Percentiles rank a stretch among this genome's conserved stretches.
phyloP scores from a whole-genome alignment of 2,888 invertebrate genomes.

The Tipula confusa region DNA sequence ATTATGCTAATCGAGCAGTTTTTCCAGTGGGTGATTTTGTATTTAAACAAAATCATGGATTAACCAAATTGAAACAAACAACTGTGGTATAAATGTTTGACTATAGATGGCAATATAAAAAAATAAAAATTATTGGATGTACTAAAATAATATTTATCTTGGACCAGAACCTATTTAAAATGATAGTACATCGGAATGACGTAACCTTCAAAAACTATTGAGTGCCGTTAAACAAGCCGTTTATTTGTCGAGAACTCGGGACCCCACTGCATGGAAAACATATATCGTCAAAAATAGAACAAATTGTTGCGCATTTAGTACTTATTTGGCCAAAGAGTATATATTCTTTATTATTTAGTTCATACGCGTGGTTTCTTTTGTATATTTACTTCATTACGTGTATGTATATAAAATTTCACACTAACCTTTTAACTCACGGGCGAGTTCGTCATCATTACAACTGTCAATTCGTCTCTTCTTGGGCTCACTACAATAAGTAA shows the following conservation, averaged over 20 bases:
- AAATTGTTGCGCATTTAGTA: too few species aligned
- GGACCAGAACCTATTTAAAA: background rate
- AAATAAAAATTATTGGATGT: background rate
- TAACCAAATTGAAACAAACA: background rate
- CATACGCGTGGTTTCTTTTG: too few species aligned
- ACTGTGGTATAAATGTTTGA: background rate
- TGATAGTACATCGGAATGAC: background rate
- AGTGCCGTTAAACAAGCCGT: too few species aligned
- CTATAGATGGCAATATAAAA: background rate
- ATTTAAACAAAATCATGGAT: background rate
- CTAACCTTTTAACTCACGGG: constrained; percentile 56
- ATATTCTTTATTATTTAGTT: too few species aligned
- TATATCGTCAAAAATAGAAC: too few species aligned
- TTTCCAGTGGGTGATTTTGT: background rate
- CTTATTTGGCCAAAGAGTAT: too few species aligned
- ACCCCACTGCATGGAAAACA: too few species aligned
- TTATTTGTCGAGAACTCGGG: too few species aligned
- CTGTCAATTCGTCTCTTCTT: constrained; percentile 47
- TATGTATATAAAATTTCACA: constrained; percentile 34
- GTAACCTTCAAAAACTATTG: too few species aligned
- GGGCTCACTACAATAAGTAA: constrained; percentile 45
- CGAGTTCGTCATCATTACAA: constrained; percentile 41
- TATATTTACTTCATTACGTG: background rate
- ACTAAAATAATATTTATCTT: background rate
- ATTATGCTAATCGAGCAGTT: background rate